Conservation (phyloP, 2,797 vertebrate genomes). For the Mareca penelope region DNA sequence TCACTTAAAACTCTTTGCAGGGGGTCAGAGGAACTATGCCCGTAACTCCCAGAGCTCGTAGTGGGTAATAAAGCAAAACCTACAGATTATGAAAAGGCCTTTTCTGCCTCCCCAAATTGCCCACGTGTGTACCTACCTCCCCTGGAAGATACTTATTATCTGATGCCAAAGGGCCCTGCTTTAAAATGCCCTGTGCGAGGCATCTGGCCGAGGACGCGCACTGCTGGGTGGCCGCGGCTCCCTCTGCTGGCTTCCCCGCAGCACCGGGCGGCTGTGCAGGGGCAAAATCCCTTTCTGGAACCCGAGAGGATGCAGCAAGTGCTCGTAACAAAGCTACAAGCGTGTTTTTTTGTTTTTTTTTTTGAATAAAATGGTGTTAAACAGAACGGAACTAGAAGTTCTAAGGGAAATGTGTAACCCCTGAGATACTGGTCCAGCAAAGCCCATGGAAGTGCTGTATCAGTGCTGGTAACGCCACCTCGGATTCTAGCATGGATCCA, state of each 20-base stretch:
- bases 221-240: background rate
- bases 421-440: fast-evolving
- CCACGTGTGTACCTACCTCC: fast-evolving
- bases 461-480: background rate
- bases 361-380: too few species aligned
- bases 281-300: background rate
- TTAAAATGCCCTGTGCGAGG: fast-evolving
- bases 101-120: background rate
- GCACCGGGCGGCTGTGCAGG: too few species aligned
- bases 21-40: background rate
- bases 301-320: fast-evolving
- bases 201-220: too few species aligned
- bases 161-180: background rate
- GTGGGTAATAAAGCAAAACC: background rate
- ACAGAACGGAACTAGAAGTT: background rate
- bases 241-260: background rate
- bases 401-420: background rate
- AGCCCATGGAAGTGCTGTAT: background rate
- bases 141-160: background rate
- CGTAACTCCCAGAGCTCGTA: background rate
- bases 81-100: background rate
- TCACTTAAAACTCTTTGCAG: background rate
- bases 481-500: background rate
- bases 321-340: background rate
- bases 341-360: too few species aligned